These are phyloP conservation scores for Plusia festucae DNA, from an alignment of 2,888 invertebrate genomes.

Conservation along the genomic window DNA sequence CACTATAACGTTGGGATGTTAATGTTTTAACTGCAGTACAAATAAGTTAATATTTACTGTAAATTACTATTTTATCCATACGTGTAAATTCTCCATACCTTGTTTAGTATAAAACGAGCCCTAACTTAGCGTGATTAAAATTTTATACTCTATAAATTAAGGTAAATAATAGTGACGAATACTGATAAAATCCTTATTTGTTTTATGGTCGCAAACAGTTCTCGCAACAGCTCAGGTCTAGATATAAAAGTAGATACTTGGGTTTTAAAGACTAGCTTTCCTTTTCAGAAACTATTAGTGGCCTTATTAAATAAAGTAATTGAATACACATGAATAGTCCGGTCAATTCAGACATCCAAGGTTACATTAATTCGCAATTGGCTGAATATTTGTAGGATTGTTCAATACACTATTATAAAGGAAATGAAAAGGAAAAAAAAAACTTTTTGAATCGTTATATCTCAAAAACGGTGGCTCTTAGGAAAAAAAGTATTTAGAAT, in stretches of 20 bases:
- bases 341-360: no score
- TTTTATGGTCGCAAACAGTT: neutral
- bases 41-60: constrained; percentile 35
- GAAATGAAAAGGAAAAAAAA: no score
- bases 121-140: constrained; percentile 5
- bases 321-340: no score
- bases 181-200: constrained; percentile 2
- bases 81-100: neutral
- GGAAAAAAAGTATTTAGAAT: no score
- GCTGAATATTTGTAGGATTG: no score
- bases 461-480: no score
- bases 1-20: constrained; percentile 40
- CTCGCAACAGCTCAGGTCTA: neutral
- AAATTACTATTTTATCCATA: constrained; percentile 37
- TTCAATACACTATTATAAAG: no score
- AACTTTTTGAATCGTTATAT: no score
- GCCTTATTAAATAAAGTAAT: no score
- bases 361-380: no score
- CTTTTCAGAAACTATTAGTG: neutral
- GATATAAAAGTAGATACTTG: neutral
- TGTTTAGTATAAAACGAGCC: neutral
- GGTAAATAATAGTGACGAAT: neutral
- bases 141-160: neutral
- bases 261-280: neutral
- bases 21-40: constrained; percentile 22